These are phyloP conservation scores for Dromas ardeola DNA, from an alignment of 2,113 vertebrate genomes.

Conservation along the genomic window DNA sequence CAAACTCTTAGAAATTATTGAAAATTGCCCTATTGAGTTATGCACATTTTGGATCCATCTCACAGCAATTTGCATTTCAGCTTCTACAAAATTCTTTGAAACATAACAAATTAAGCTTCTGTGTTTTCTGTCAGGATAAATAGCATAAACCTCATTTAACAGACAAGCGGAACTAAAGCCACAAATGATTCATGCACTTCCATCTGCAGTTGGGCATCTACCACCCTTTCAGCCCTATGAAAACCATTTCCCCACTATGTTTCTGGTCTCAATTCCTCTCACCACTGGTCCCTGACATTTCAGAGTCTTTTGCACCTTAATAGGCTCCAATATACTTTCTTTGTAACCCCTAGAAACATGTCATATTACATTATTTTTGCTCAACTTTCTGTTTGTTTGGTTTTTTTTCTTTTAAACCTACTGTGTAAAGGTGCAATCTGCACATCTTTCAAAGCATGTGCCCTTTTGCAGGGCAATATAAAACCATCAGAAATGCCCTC, in stretches of 20 bases:
- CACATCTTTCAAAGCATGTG: neutral
- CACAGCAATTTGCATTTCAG: slow-evolving; percentile 45
- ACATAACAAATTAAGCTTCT: slow-evolving; percentile 59
- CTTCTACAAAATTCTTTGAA: slow-evolving; percentile 53
- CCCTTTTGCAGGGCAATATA: neutral
- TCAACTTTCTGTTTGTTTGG: neutral
- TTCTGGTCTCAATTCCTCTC: neutral
- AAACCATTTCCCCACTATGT: neutral
- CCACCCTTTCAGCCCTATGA: neutral
- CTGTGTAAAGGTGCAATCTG: neutral
- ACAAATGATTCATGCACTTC: slow-evolving; percentile 8
- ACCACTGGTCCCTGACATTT: neutral
- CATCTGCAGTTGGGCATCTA: neutral
- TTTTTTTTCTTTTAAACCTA: neutral
- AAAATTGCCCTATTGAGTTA: slow-evolving; percentile 42
- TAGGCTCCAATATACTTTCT: neutral
- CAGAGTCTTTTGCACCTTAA: neutral
- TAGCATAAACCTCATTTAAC: slow-evolving; percentile 49
- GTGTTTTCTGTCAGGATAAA: slow-evolving; percentile 52
- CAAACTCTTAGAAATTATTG: slow-evolving; percentile 15
- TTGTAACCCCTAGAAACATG: neutral
- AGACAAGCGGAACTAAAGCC: slow-evolving; percentile 36
- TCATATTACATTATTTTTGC: neutral
- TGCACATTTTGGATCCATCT: slow-evolving; percentile 41
- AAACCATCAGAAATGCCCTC: neutral